A percentile compares a stretch with the other conserved stretches of the same genome.
Conservation (phyloP, 2,797 vertebrate genomes). For the Tenualosa thibaudeaui region DNA sequence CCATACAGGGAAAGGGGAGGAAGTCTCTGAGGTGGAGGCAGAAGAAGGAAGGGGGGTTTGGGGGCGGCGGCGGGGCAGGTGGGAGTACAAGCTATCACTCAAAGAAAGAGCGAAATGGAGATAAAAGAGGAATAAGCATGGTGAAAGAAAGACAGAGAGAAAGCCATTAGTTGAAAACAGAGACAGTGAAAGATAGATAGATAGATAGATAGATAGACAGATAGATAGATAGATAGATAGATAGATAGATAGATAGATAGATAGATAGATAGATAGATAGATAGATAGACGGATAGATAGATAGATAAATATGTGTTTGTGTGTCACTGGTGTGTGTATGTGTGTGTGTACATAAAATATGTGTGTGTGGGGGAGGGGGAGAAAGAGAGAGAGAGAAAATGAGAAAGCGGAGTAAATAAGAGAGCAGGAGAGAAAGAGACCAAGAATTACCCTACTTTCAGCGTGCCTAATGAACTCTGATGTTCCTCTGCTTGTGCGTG, state of each 20-base stretch:
- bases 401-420: neutral
- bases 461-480: constrained; percentile 30
- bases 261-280: neutral
- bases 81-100: neutral
- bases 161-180: neutral
- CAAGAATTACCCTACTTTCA: neutral
- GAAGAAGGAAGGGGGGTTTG: neutral
- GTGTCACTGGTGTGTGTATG: neutral
- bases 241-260: neutral
- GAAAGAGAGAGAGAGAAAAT: neutral
- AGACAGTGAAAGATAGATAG: neutral
- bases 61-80: neutral
- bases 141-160: neutral
- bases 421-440: neutral
- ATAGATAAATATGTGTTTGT: neutral
- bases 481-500: constrained; percentile 51
- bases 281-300: neutral
- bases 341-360: neutral
- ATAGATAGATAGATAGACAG: neutral
- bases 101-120: neutral
- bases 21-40: neutral
- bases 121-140: neutral
- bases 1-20: neutral
- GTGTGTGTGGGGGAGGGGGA: neutral
- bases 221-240: neutral